Evolutionary conservation across 2,888 invertebrate species (phyloP).

Genomic region (Bombylius discolor): DNA sequence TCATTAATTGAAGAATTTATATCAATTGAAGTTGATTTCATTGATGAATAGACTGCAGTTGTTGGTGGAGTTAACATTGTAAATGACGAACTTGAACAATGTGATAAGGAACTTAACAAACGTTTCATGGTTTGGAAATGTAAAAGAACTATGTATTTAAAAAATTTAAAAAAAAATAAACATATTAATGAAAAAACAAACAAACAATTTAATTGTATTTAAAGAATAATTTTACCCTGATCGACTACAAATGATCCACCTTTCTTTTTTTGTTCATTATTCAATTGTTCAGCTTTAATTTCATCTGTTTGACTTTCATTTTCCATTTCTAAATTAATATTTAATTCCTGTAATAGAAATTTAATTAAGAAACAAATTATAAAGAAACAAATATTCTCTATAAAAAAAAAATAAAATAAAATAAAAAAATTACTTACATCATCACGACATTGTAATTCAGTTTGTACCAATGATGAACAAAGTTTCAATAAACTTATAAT

Average conservation of each 20-base stretch:
- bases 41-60: constrained; percentile 31
- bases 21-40: constrained; percentile 11
- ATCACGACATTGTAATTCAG: constrained; percentile 42
- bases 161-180: no score
- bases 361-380: no score
- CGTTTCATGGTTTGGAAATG: constrained; percentile 71
- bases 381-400: no score
- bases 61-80: constrained; percentile 45
- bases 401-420: not conserved
- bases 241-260: constrained; percentile 61
- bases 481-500: constrained; percentile 59
- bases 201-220: no score
- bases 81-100: constrained; percentile 58
- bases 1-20: constrained; percentile 38
- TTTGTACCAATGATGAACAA: constrained; percentile 48
- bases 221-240: constrained; percentile 39
- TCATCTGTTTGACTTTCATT: constrained; percentile 64
- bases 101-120: constrained; percentile 64
- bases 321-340: constrained; percentile 28
- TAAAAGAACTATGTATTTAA: constrained; percentile 48
- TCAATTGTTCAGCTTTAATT: constrained; percentile 59
- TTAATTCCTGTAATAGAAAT: constrained; percentile 24
- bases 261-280: constrained; percentile 37
- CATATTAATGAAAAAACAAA: no score
- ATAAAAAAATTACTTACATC: constrained; percentile 24